Percentiles rank a stretch among this genome's conserved stretches.
phyloP scores from a whole-genome alignment of 2,797 vertebrate species.

The Brachyrhaphis roseni region DNA sequence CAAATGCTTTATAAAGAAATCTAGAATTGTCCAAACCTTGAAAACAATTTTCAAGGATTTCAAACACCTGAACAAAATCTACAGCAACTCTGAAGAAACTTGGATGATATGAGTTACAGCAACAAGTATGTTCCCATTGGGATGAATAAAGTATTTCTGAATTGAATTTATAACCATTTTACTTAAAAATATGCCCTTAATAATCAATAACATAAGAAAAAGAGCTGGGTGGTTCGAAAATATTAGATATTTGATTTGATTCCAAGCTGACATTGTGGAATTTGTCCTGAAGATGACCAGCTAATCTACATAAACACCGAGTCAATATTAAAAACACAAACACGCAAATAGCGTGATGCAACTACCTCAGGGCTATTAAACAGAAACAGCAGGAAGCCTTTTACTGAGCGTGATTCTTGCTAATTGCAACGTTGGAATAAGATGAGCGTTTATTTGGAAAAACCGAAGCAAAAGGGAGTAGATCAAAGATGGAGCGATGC shows the following conservation, averaged over 20 bases:
- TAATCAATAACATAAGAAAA: not conserved
- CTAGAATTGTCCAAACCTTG: too few species aligned
- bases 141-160: not conserved
- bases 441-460: not conserved
- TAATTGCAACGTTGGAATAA: slow-evolving; percentile 1
- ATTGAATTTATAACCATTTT: not conserved
- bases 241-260: not conserved
- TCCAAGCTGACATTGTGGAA: not conserved
- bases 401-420: not conserved
- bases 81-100: not conserved
- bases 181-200: not conserved
- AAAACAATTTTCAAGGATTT: too few species aligned
- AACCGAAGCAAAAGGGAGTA: not conserved
- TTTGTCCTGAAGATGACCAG: not conserved
- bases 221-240: not conserved
- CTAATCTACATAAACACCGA: not conserved
- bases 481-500: not conserved
- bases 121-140: too few species aligned
- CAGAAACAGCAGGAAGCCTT: not conserved
- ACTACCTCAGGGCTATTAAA: not conserved
- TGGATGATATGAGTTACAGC: too few species aligned
- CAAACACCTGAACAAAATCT: too few species aligned
- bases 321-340: slow-evolving; percentile 6
- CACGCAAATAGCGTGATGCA: not conserved
- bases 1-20: too few species aligned